phyloP scores from a whole-genome alignment of 2,113 vertebrate species.

The Ictalurus furcatus region DNA sequence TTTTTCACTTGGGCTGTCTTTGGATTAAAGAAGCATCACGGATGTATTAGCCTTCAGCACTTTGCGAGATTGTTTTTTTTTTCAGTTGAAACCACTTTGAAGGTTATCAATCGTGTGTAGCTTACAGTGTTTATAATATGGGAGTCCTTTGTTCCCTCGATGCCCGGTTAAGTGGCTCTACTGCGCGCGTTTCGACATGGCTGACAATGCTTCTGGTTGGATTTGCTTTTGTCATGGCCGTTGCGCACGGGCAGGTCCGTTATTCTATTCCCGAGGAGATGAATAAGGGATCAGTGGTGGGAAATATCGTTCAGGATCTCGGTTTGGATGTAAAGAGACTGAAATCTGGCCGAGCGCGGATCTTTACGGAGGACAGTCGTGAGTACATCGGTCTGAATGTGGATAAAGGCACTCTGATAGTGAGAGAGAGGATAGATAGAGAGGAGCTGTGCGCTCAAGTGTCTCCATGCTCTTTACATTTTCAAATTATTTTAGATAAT shows the following conservation, averaged over 20 bases:
- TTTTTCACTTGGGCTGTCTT: not conserved
- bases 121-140: not conserved
- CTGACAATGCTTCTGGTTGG: slow-evolving; percentile 23
- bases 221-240: slow-evolving; percentile 28
- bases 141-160: not conserved
- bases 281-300: slow-evolving; percentile 45
- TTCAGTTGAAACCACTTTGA: not conserved
- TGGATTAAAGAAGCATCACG: not conserved
- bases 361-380: slow-evolving; percentile 75
- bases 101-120: not conserved
- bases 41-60: not conserved
- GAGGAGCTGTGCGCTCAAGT: slow-evolving; percentile 68
- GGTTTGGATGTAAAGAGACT: slow-evolving; percentile 57
- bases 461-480: slow-evolving; percentile 69
- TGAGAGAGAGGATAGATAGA: slow-evolving; percentile 71
- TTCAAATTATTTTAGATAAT: slow-evolving; percentile 75
- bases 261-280: slow-evolving; percentile 53
- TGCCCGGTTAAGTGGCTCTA: not conserved
- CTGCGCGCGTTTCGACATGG: not conserved
- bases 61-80: not conserved
- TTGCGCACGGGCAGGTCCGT: slow-evolving; percentile 42
- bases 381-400: slow-evolving; percentile 78
- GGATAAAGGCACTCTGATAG: slow-evolving; percentile 69
- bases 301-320: slow-evolving; percentile 67
- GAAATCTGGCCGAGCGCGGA: slow-evolving; percentile 64